phyloP scores from a whole-genome alignment of 2,797 vertebrate genomes.

The Tokudaia muenninki region DNA sequence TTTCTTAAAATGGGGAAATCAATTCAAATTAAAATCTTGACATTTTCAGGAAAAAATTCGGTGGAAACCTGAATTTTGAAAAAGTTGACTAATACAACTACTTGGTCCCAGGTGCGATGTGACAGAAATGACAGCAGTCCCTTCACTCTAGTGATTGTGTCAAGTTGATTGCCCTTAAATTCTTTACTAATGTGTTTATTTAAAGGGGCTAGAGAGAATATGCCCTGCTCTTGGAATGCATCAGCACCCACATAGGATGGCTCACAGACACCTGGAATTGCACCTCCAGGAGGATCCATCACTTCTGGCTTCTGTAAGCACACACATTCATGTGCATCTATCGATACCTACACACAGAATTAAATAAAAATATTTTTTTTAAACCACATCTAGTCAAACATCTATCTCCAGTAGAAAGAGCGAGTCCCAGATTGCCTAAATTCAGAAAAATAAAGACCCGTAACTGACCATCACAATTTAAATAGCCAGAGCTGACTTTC shows the following conservation, averaged over 20 bases:
- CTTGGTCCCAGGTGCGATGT: neutral
- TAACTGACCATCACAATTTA: neutral
- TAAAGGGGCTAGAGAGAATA: neutral
- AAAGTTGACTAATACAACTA: neutral
- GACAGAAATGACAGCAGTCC: neutral
- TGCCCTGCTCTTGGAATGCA: too few relatives aligned
- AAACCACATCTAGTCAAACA: slow-evolving; percentile 12
- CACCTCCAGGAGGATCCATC: neutral
- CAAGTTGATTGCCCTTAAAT: neutral
- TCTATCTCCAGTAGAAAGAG: neutral
- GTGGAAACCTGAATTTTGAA: neutral
- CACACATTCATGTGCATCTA: neutral
- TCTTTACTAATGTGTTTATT: neutral
- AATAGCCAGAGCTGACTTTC: neutral
- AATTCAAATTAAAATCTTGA: slow-evolving; percentile 23
- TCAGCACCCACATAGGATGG: neutral
- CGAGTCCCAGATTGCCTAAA: neutral
- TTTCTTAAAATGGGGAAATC: neutral
- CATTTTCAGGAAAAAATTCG: neutral
- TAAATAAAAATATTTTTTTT: neutral
- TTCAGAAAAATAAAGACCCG: neutral
- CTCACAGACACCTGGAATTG: neutral
- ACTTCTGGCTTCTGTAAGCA: neutral
- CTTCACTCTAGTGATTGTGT: neutral
- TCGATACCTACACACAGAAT: neutral